Conservation (phyloP, 2,113 vertebrate genomes). For the Chelonoidis abingdonii region DNA sequence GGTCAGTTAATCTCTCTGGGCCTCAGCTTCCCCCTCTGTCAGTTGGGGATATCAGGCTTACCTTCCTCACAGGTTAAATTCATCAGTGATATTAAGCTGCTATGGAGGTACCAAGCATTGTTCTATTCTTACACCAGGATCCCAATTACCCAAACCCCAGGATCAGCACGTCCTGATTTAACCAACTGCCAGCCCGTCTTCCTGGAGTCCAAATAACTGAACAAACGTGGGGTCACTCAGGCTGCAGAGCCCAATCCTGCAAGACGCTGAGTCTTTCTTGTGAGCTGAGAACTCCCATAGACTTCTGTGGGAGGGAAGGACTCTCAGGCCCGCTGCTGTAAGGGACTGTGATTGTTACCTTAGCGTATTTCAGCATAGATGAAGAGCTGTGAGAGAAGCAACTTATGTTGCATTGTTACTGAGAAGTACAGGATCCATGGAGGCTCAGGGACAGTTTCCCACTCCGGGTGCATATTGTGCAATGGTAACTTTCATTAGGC, state of each 20-base stretch:
- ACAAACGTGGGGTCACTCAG: accelerated
- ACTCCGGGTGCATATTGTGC: accelerated
- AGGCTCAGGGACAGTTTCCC: neutral
- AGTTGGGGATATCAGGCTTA: neutral
- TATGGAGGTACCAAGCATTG: neutral
- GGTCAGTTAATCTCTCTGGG: neutral
- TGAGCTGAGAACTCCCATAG: neutral
- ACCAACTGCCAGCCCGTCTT: neutral
- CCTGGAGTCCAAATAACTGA: neutral
- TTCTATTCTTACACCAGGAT: neutral
- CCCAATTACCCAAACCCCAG: accelerated
- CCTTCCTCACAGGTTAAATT: neutral
- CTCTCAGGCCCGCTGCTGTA: neutral
- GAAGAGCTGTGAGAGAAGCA: accelerated
- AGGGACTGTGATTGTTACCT: neutral
- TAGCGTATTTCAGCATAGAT: neutral
- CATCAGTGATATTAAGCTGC: neutral
- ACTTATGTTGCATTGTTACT: neutral
- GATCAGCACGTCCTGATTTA: too few species aligned
- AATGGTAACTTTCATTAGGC: accelerated
- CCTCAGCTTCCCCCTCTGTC: neutral
- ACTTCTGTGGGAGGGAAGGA: neutral
- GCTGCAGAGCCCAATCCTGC: too few species aligned
- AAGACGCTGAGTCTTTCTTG: too few species aligned
- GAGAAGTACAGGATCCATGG: neutral